Evolutionary conservation across 2,113 vertebrate genomes (phyloP).

Genomic region (Falcunculus frontatus): DNA sequence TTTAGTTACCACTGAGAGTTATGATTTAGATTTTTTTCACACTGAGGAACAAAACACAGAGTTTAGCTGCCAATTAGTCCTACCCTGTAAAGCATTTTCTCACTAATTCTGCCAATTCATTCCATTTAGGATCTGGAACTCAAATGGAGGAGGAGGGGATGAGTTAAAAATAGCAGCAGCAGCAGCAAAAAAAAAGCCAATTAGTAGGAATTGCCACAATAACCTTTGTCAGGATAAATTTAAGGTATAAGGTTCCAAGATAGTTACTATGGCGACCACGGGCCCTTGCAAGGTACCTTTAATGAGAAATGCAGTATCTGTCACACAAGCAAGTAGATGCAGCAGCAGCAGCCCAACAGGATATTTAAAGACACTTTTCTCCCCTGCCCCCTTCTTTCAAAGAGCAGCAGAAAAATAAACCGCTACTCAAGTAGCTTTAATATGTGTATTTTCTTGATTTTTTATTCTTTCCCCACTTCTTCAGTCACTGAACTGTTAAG

Average conservation of each 20-base stretch:
- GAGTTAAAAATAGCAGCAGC: conserved; percentile 50
- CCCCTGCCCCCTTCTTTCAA: neutral
- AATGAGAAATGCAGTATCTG: conserved; percentile 63
- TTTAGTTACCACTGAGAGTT: neutral
- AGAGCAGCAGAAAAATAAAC: neutral
- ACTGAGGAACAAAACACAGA: neutral
- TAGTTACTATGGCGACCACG: conserved; percentile 64
- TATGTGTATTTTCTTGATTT: neutral
- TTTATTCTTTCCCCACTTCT: neutral
- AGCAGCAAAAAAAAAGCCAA: neutral
- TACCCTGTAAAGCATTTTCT: neutral
- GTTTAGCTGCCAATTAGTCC: neutral
- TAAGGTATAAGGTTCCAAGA: conserved; percentile 54
- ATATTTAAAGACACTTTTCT: conserved; percentile 41
- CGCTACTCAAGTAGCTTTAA: neutral
- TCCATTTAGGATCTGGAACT: conserved; percentile 8
- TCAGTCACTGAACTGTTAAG: neutral
- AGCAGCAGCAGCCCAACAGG: conserved; percentile 1
- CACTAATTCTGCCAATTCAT: neutral
- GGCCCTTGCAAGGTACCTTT: conserved; percentile 52
- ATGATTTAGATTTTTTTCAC: neutral
- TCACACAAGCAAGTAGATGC: conserved; percentile 32
- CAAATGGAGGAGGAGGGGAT: neutral
- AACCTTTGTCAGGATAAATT: conserved; percentile 67
- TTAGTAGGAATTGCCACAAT: conserved; percentile 65